Evolutionary conservation across 2,888 invertebrate species (phyloP).

Genomic region (Cephus spinipes): DNA sequence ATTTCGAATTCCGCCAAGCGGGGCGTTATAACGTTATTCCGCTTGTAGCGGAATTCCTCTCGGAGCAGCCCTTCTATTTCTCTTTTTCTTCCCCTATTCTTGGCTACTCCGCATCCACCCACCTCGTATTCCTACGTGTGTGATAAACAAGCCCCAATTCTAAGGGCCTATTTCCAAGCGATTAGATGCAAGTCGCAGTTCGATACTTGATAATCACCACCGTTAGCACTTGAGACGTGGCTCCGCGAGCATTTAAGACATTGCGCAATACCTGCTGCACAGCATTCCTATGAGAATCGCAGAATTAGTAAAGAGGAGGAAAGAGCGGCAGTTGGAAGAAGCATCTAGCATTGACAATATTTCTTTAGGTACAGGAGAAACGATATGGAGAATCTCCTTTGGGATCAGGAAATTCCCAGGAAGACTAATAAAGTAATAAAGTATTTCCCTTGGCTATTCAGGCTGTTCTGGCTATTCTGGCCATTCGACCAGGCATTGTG

Average conservation of each 20-base stretch:
- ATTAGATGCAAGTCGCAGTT: conserved; percentile 14
- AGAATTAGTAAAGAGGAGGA: too few relatives aligned
- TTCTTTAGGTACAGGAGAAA: neutral
- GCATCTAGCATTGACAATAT: neutral
- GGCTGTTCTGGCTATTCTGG: neutral
- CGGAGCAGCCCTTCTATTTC: conserved; percentile 26
- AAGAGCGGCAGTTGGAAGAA: too few relatives aligned
- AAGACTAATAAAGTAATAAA: conserved; percentile 34
- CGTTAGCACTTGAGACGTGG: neutral
- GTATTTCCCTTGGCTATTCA: conserved; percentile 39
- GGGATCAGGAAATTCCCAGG: neutral
- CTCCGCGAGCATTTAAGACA: neutral
- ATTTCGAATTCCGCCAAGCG: conserved; percentile 57
- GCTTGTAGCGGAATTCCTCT: conserved; percentile 44
- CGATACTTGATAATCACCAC: neutral
- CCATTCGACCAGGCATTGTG: conserved; percentile 32
- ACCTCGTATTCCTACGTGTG: conserved; percentile 42
- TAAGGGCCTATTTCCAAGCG: conserved; percentile 40
- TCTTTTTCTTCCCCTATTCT: conserved; percentile 16
- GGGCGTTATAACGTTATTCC: conserved; percentile 61
- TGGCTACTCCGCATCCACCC: conserved; percentile 42
- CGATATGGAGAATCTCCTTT: neutral
- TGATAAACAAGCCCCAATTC: conserved; percentile 49
- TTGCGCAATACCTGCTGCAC: neutral
- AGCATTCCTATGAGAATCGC: too few relatives aligned